phyloP scores from a whole-genome alignment of 2,888 invertebrate species.

The Dorcus hopei region DNA sequence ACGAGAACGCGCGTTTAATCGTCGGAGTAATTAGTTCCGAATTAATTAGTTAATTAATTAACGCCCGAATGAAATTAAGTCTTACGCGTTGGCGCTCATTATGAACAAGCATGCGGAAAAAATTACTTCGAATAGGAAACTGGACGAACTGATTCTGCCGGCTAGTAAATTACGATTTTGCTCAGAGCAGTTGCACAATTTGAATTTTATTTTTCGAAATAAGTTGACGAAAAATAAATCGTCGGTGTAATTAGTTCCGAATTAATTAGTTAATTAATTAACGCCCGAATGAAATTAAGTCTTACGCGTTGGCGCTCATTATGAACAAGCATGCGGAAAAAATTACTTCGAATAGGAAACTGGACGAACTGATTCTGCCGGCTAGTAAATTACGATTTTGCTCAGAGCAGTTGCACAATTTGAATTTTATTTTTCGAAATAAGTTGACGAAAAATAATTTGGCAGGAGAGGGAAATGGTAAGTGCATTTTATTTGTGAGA shows the following conservation, averaged over 20 bases:
- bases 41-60: not conserved
- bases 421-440: constrained; percentile 50
- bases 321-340: not conserved
- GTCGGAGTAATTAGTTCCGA: no score
- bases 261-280: not conserved
- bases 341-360: constrained; percentile 28
- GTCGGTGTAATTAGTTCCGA: no score
- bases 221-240: constrained; percentile 25
- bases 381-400: constrained; percentile 52
- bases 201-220: constrained; percentile 50
- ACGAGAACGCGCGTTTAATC: no score
- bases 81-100: not conserved
- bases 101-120: not conserved
- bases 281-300: not conserved
- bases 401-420: constrained; percentile 50
- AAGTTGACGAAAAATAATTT: constrained; percentile 25
- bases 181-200: constrained; percentile 50
- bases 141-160: constrained; percentile 49
- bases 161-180: constrained; percentile 52
- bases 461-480: constrained; percentile 13
- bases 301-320: not conserved
- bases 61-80: not conserved
- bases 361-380: constrained; percentile 49
- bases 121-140: constrained; percentile 28
- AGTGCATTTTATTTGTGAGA: not conserved